phyloP scores from a whole-genome alignment of 2,888 invertebrate genomes.

The Cryptus viduatorius region DNA sequence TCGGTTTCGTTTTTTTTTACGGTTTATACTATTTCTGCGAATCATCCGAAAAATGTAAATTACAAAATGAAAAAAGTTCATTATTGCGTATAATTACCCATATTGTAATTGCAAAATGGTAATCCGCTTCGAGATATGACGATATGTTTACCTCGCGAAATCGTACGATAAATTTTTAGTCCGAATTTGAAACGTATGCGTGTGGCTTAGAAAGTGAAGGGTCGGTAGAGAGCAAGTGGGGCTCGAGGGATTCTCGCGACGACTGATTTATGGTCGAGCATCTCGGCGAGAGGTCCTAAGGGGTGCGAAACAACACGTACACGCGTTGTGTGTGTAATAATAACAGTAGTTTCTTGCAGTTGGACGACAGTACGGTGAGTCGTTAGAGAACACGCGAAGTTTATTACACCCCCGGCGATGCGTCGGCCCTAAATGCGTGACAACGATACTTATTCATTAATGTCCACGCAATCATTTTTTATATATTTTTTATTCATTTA shows the following conservation, averaged over 20 bases:
- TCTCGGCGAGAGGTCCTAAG: conserved; percentile 65
- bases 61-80: too few species aligned
- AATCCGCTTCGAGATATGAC: background rate
- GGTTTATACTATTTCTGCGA: too few species aligned
- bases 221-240: conserved; percentile 26
- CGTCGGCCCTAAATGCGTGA: conserved; percentile 52
- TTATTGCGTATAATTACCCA: too few species aligned
- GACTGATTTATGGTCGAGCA: conserved; percentile 74
- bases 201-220: conserved; percentile 7
- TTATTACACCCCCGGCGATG: conserved; percentile 23
- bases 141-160: conserved; percentile 13
- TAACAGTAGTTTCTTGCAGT: conserved; percentile 80
- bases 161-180: conserved; percentile 28
- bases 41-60: too few species aligned
- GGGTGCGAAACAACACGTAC: conserved; percentile 75
- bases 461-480: background rate
- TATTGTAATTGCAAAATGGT: background rate
- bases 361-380: conserved; percentile 65
- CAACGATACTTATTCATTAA: conserved; percentile 75
- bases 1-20: background rate
- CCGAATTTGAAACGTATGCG: conserved; percentile 20
- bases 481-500: background rate
- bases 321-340: conserved; percentile 73
- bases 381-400: conserved; percentile 60
- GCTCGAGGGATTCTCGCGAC: conserved; percentile 38